Evolutionary conservation across 1,140 invertebrate genomes (phyloP), one percentile per base, ranked within the genome.

Genomic region (Anthonomus grandis): DNA sequence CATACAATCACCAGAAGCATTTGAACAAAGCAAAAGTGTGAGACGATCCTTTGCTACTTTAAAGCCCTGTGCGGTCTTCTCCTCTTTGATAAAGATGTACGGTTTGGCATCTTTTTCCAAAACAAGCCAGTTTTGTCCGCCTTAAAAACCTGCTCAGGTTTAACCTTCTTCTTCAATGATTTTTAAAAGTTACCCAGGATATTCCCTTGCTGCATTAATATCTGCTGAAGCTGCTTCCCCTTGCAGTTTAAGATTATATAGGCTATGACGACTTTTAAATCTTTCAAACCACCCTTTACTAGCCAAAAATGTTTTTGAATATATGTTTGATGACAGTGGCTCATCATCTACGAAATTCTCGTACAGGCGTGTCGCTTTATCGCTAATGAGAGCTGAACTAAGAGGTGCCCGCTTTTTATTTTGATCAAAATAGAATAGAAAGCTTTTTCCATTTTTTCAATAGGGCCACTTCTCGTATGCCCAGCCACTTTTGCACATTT

Each of bases 1-100:
- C 13, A 54, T 22, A 53, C 24, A 54, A 46, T 63, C 52, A 10
- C 49, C 46, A 38, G 45, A 36, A n/a, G 47, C 58, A 48, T 57
- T 57, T 22, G 19, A 45, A 37, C 54, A 31, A 15, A 64, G 13
- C 24, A 64, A 31, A 23, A 58, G 23, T 12, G 53, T 64, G 9
- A 57, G 15, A 24, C 47, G 41, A 44, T 79, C 74, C 63, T 78
- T 78, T 18, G 66, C 64, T 37, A 67, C 66, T 61, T 77, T 78
- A 67, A 71, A 74, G 39, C 75, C 74, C 19, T 68, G 65, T 45
- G 69, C 64, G 38, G 59, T 50, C 59, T 75, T 74, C 56, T 76
- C 66, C 24, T 64, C 61, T 64, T 72, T 60, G 68, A 66, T 53
- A 76, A 70, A 61, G 66, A 77, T 19, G 70, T 76, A 54, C 67